Percentiles rank a stretch among this genome's conserved stretches.
phyloP scores from a whole-genome alignment of 1,140 invertebrate genomes.

The Phocides pigmalion region DNA sequence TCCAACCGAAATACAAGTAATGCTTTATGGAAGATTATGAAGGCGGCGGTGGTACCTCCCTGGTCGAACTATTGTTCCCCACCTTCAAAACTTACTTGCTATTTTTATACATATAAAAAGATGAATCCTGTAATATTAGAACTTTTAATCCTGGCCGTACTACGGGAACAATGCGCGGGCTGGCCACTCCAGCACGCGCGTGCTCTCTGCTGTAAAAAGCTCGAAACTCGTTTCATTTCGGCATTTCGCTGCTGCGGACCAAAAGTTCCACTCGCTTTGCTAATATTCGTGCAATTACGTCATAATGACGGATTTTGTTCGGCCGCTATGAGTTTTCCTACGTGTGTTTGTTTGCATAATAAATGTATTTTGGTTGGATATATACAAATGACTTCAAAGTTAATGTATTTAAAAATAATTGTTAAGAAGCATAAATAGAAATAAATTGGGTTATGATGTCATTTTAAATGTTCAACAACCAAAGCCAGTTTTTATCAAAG shows the following conservation, averaged over 20 bases:
- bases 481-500: too few relatives aligned
- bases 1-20: too few relatives aligned
- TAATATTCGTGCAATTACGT: conserved; percentile 58
- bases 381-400: too few relatives aligned
- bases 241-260: conserved; percentile 43
- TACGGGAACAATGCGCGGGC: background rate
- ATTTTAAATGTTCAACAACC: too few relatives aligned
- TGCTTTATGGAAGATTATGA: too few relatives aligned
- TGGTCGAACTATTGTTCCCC: too few relatives aligned
- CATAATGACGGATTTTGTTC: conserved; percentile 33
- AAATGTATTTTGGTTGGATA: background rate
- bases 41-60: too few relatives aligned
- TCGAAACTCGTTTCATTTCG: conserved; percentile 57
- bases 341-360: conserved; percentile 22
- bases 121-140: conserved; percentile 4
- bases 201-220: conserved; percentile 47
- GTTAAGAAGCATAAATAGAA: too few relatives aligned
- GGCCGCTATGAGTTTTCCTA: conserved; percentile 20
- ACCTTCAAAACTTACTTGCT: too few relatives aligned
- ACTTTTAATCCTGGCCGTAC: conserved; percentile 9
- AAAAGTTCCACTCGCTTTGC: conserved; percentile 33
- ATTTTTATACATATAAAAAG: too few relatives aligned
- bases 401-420: too few relatives aligned
- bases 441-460: too few relatives aligned
- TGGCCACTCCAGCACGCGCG: conserved; percentile 54